Evolutionary conservation across 1,140 invertebrate species (phyloP), one percentile per base, ranked within the genome.

Genomic region (Papilio dardanus): DNA sequence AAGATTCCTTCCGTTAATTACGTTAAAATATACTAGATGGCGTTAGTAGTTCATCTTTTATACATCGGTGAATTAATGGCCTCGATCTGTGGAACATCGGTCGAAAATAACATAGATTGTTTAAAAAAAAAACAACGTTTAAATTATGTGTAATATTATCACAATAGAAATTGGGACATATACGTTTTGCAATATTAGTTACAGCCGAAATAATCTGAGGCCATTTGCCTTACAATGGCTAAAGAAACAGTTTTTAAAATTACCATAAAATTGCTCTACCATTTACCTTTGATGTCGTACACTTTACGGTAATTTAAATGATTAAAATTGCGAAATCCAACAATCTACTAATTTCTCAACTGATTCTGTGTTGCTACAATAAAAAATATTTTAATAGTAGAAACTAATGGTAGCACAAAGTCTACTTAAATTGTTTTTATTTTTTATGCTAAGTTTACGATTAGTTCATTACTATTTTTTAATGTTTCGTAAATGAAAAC

Each of bases 1-100:
- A 62, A 28, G 21, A 62, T 62, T 62, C 54, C 54, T 62, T 4
- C 12, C 24, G 12, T 62, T 24, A 30, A 62, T 10, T 16, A 28
- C 10, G 21, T 58, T 24, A 62, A 14, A 62, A 62, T 62, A 62
- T 62, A 30, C 54, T 62, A 62, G 54, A 62, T 62, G 54, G 54
- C 54, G 54, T 62, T 62, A 62, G 54, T 62, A 5, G 54, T 62
- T 46, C n/a, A 46, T 46, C 5, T 19, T 5, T 10, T 16, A n/a
- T 19, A 46, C 1, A 46, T 46, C 19, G n/a, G 42, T n/a, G 42
- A 46, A 46, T 19, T 19, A 46, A 46, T 19, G 16, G 42, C 42
- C 16, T 19, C 7, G n/a, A 19, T n/a, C 1, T 8, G n/a, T 1
- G 0, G 19, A 46, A 46, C 4, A 0, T 46, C 5, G 42, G 5